Evolutionary conservation across 2,797 vertebrate species (phyloP).

Genomic region (Oreochromis grahami): DNA sequence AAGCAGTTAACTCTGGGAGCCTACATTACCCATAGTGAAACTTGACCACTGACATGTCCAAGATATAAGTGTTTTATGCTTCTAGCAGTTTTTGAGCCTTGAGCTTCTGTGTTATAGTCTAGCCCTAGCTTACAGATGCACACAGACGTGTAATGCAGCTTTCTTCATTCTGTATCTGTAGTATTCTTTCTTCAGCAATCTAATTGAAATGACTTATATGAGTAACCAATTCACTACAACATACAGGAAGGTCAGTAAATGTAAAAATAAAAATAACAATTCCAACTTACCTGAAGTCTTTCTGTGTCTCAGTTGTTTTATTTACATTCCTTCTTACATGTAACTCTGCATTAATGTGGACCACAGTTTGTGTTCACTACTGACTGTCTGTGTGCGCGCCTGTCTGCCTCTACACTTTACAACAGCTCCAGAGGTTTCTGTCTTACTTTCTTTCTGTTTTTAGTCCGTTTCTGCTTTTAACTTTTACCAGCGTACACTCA

Average conservation of each 20-base stretch:
- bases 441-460: neutral
- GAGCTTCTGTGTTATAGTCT: neutral
- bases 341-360: neutral
- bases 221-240: neutral
- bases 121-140: neutral
- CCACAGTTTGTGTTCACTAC: neutral
- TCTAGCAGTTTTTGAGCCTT: neutral
- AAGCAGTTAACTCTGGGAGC: neutral
- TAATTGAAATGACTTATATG: neutral
- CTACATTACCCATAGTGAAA: neutral
- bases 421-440: neutral
- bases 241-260: neutral
- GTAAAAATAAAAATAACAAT: neutral
- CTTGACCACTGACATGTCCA: neutral
- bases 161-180: neutral
- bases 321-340: neutral
- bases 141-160: neutral
- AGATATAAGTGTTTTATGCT: neutral
- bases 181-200: neutral
- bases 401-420: neutral
- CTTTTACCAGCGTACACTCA: neutral
- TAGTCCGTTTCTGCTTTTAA: neutral
- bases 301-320: neutral
- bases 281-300: conserved; percentile 18
- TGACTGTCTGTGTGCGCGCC: neutral